Conservation (phyloP, 2,113 vertebrate genomes). For the Ammodytes dubius region DNA sequence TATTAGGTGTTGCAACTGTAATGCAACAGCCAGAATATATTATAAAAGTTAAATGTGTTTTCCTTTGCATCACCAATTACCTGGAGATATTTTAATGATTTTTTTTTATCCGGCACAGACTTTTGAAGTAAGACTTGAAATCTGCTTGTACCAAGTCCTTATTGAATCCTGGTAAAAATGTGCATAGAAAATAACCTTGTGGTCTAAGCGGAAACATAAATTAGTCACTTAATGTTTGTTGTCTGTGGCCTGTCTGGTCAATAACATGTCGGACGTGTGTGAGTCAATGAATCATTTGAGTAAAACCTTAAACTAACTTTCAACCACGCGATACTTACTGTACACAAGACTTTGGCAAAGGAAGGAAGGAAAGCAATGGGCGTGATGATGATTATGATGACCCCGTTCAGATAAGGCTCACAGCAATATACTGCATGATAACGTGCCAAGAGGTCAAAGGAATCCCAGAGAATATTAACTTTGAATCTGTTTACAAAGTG, state of each 20-base stretch:
- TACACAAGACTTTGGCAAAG: not conserved
- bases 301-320: too few relatives aligned
- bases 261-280: not conserved
- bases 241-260: not conserved
- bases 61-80: not conserved
- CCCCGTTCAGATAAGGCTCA: not conserved
- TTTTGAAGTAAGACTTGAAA: not conserved
- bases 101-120: not conserved
- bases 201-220: not conserved
- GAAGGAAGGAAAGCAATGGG: not conserved
- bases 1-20: not conserved
- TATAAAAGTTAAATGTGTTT: not conserved
- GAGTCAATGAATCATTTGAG: not conserved
- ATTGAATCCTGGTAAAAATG: constrained; percentile 10
- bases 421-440: too few relatives aligned
- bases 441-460: not conserved
- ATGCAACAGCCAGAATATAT: not conserved
- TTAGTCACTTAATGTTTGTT: not conserved
- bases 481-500: not conserved
- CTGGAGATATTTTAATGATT: not conserved
- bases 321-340: not conserved
- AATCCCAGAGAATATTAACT: not conserved
- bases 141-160: not conserved
- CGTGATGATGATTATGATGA: not conserved
- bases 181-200: not conserved